phyloP scores from a whole-genome alignment of 35 echinoderm and acorn worm species.

The Ptychodera flava region DNA sequence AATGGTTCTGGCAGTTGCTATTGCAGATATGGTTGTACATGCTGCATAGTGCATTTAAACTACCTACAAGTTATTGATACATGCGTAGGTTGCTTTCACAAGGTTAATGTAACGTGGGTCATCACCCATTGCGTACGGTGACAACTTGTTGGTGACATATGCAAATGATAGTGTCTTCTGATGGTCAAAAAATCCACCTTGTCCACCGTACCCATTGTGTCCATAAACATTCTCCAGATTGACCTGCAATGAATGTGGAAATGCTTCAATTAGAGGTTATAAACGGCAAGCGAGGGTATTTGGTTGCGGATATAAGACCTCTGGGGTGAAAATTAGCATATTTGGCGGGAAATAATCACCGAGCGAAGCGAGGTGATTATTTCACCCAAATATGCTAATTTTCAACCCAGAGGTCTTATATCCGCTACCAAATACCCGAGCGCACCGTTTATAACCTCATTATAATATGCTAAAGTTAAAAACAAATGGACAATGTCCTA shows the following conservation, averaged over 20 bases:
- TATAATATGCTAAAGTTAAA: too few species aligned
- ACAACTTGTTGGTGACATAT: slow-evolving; percentile 31
- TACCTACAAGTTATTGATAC: slow-evolving; percentile 26
- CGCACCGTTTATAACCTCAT: too few species aligned
- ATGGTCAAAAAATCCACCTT: slow-evolving; percentile 53
- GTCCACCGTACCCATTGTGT: slow-evolving; percentile 58
- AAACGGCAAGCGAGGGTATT: too few species aligned
- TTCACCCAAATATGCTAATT: too few species aligned
- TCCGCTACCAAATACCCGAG: too few species aligned
- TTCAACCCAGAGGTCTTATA: too few species aligned
- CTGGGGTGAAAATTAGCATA: too few species aligned
- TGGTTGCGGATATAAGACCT: too few species aligned
- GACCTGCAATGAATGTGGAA: background rate
- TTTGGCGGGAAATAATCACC: background rate
- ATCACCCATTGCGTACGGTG: slow-evolving; percentile 41
- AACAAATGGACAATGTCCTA: background rate
- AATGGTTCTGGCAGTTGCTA: too few species aligned
- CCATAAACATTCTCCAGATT: slow-evolving; percentile 38
- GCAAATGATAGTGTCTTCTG: slow-evolving; percentile 39
- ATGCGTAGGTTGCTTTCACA: slow-evolving; percentile 23
- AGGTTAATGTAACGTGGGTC: slow-evolving; percentile 44
- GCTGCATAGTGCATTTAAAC: too few species aligned
- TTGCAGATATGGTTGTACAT: too few species aligned
- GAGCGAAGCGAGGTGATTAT: too few species aligned
- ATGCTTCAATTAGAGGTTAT: background rate